Evolutionary conservation across 2,888 invertebrate species (phyloP), one percentile per base, ranked within the genome.

Genomic region (Abscondita cerata): DNA sequence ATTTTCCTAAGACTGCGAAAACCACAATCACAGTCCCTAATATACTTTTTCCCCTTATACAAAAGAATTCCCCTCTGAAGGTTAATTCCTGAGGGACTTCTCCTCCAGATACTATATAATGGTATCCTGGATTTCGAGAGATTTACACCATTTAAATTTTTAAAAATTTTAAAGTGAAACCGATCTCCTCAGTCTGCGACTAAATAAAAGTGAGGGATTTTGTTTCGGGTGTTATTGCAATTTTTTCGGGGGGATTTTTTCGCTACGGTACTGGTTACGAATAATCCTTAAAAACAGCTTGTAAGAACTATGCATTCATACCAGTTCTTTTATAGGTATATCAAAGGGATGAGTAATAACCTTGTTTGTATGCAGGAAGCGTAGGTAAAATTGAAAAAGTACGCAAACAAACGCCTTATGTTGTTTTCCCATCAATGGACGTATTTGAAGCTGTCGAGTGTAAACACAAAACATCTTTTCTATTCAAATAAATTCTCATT

Each of bases 91-190:
- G 64, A 59, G 73, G 74, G 74, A 73, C 68, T 66, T 62, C 59
- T 57, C 55, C 59, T 54, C 55, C 68, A 72, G 72, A 76, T 72
- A 74, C 66, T 70, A 73, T 70, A 74, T 75, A 75, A 75, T 75
- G 70, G 73, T 71, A 72, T 74, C 72, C 71, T 70, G 68, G 68
- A 70, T 70, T 70, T 66, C 64, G 60, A 59, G 66, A 74, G 74
- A 74, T 76, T 76, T 73, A 66, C 73, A 73, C 74, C 72, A 71
- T 74, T 75, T 75, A 72, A 74, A 74, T 71, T 73, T 73, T 73
- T 65, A 55, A 63, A 55, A 53, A 63, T 67, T 67, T 64, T 12
- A 40, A 33, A 25, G 48, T 51, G 57, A 34, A 8, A 46, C 11
- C 15, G 16, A 57, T 57, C 59, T 31, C 50, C 31, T 15, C 16